A percentile compares a stretch with the other conserved stretches of the same genome.
These are phyloP conservation scores for Congeria kusceri DNA, from an alignment of 2,888 invertebrate species.

Conservation along the genomic window DNA sequence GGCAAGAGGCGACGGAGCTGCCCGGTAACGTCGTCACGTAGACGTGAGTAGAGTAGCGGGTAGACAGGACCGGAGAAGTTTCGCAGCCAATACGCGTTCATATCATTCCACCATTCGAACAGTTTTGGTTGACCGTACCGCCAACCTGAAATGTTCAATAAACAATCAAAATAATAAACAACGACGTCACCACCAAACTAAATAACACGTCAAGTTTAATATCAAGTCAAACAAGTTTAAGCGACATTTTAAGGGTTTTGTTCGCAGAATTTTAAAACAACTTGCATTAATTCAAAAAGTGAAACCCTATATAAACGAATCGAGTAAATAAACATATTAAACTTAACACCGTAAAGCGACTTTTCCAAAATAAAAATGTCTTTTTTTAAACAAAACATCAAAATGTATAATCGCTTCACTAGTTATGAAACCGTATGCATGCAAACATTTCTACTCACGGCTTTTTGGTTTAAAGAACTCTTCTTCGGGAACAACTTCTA, in stretches of 20 bases:
- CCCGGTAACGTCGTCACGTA: background rate
- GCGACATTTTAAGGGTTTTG: too few relatives aligned
- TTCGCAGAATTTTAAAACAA: too few relatives aligned
- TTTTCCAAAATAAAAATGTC: background rate
- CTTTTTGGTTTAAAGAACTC: background rate
- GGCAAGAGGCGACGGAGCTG: background rate
- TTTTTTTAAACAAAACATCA: background rate
- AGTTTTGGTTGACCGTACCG: conserved; percentile 31
- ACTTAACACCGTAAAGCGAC: background rate
- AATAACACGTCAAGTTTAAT: too few relatives aligned
- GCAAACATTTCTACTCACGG: background rate
- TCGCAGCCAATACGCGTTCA: conserved; percentile 64
- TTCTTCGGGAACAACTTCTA: conserved; percentile 10
- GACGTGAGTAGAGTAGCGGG: conserved; percentile 13
- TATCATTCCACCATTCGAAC: conserved; percentile 49
- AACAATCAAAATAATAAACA: too few relatives aligned
- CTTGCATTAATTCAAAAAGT: too few relatives aligned
- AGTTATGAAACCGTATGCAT: background rate
- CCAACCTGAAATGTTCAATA: conserved; percentile 59
- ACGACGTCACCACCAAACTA: too few relatives aligned
- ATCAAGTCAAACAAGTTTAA: too few relatives aligned
- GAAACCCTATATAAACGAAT: too few relatives aligned
- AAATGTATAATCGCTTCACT: background rate
- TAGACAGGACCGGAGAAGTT: conserved; percentile 51
- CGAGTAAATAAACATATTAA: too few relatives aligned